Conservation (phyloP, 1,140 invertebrate genomes). For the Macrocentrus cingulum region DNA sequence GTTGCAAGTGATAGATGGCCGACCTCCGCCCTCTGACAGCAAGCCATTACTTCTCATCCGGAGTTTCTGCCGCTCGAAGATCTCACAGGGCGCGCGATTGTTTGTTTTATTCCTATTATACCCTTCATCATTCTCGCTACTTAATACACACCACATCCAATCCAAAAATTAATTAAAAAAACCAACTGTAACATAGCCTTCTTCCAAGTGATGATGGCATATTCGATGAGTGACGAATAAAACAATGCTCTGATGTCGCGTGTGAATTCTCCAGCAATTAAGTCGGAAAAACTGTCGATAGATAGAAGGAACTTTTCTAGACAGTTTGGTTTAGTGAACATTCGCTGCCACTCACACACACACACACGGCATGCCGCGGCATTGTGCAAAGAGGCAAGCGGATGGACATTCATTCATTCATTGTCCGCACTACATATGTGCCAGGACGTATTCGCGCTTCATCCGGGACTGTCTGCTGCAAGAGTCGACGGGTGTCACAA, state of each 20-base stretch:
- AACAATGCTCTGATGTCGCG: too few species aligned
- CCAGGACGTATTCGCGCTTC: conserved; percentile 25
- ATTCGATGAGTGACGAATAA: too few species aligned
- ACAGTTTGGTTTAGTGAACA: conserved; percentile 8
- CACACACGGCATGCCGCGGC: conserved; percentile 22
- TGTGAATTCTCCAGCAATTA: too few species aligned
- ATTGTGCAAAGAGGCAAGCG: conserved; percentile 35
- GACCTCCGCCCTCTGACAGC: conserved; percentile 36
- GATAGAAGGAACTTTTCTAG: neutral
- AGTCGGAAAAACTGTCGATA: conserved; percentile 5
- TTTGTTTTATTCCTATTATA: conserved; percentile 28
- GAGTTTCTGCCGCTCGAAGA: conserved; percentile 34
- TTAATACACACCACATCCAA: neutral
- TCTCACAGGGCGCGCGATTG: conserved; percentile 25
- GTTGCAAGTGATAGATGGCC: conserved; percentile 36
- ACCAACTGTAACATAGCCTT: too few species aligned
- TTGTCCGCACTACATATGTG: conserved; percentile 30
- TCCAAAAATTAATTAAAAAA: conserved; percentile 1
- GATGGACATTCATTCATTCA: conserved; percentile 32
- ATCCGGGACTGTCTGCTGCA: conserved; percentile 31
- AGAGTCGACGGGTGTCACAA: conserved; percentile 34
- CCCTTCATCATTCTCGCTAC: neutral
- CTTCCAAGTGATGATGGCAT: too few species aligned
- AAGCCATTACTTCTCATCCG: conserved; percentile 37
- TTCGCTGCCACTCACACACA: conserved; percentile 15